These are phyloP conservation scores for Acleris holmiana DNA, from an alignment of 2,888 invertebrate species.

Conservation along the genomic window DNA sequence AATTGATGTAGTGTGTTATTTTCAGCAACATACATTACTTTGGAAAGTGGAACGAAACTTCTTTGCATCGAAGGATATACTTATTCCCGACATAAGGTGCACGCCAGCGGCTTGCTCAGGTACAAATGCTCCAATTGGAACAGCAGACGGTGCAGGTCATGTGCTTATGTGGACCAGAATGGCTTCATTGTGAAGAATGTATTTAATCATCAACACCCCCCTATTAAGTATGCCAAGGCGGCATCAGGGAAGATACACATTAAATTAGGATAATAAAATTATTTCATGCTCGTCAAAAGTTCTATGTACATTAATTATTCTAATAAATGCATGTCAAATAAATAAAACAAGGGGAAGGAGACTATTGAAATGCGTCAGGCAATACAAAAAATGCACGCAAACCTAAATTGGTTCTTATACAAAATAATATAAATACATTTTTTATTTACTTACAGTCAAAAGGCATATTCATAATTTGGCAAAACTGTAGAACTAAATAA, in stretches of 20 bases:
- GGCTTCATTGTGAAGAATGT: slow-evolving; percentile 1
- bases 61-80: slow-evolving; percentile 10
- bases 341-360: no score
- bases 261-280: no score
- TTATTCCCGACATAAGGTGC: slow-evolving; percentile 5
- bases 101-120: background rate
- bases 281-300: no score
- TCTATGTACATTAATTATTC: no score
- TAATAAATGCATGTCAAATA: no score
- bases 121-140: slow-evolving; percentile 15
- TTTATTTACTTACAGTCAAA: no score
- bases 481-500: no score
- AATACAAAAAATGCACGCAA: no score
- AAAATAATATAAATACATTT: no score
- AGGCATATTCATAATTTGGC: no score
- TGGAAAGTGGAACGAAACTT: slow-evolving; percentile 8
- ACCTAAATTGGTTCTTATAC: no score
- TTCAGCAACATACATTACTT: slow-evolving; percentile 19
- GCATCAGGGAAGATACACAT: background rate
- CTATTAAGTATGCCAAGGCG: slow-evolving; percentile 4
- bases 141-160: slow-evolving; percentile 16
- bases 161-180: slow-evolving; percentile 5
- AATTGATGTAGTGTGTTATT: background rate
- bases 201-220: slow-evolving; percentile 10
- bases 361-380: no score